A percentile compares a stretch with the other conserved stretches of the same genome.
These are phyloP conservation scores for Seira ritae DNA, from an alignment of 2,888 invertebrate species.

Conservation along the genomic window DNA sequence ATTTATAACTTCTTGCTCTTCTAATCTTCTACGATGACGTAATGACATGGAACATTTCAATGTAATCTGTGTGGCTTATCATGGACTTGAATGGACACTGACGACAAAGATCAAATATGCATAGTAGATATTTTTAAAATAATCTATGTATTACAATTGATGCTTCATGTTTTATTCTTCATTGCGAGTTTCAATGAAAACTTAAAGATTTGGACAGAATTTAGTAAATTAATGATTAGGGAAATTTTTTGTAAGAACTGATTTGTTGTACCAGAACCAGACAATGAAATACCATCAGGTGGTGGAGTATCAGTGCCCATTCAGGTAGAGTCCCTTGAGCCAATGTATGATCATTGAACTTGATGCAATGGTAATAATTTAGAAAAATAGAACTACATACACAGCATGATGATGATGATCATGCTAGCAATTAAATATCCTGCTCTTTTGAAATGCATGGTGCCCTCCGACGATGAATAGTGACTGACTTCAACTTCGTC, in stretches of 20 bases:
- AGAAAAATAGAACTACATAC: neutral
- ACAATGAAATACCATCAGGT: slow-evolving; percentile 3
- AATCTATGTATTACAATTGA: too few species aligned
- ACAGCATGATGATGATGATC: slow-evolving; percentile 2
- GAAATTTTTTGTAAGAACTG: too few species aligned
- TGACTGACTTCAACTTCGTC: slow-evolving; percentile 11
- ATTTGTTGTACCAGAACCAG: neutral
- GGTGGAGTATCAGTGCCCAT: too few species aligned
- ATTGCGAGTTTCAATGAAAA: too few species aligned
- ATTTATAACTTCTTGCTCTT: neutral
- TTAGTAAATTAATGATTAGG: too few species aligned
- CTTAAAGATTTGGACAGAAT: too few species aligned
- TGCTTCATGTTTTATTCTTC: too few species aligned
- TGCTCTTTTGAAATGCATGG: too few species aligned
- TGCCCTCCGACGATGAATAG: neutral
- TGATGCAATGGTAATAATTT: slow-evolving; percentile 16
- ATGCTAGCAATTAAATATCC: slow-evolving; percentile 11
- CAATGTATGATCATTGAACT: slow-evolving; percentile 30
- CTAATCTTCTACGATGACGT: neutral
- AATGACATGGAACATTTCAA: neutral
- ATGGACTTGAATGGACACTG: neutral
- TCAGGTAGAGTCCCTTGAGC: too few species aligned
- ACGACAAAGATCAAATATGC: neutral
- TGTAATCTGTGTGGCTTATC: neutral
- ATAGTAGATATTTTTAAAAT: neutral